phyloP scores from a whole-genome alignment of 2,888 invertebrate genomes.

The Dasysyrphus tricinctus region DNA sequence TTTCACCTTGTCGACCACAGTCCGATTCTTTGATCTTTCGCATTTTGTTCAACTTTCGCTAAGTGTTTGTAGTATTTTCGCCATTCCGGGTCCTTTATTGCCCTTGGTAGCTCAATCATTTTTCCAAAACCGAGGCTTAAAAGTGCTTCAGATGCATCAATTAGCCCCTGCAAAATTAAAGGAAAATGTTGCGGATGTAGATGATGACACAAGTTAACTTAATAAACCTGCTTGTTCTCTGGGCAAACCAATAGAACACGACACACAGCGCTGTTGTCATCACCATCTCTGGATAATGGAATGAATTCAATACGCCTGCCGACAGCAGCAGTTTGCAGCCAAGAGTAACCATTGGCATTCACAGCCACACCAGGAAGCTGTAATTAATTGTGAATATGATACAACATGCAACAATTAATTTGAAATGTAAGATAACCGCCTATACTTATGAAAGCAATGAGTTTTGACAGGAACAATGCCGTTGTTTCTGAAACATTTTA shows the following conservation, averaged over 20 bases:
- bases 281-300: conserved; percentile 81
- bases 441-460: no score
- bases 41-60: conserved; percentile 78
- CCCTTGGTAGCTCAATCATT: conserved; percentile 74
- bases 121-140: conserved; percentile 82
- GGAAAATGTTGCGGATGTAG: no score
- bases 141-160: conserved; percentile 81
- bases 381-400: background rate
- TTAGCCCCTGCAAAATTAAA: conserved; percentile 74
- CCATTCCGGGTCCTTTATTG: conserved; percentile 59
- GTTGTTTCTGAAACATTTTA: no score
- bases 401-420: background rate
- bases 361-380: conserved; percentile 81
- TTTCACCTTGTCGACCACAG: conserved; percentile 75
- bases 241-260: conserved; percentile 82
- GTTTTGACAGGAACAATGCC: no score
- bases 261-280: conserved; percentile 83
- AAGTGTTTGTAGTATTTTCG: conserved; percentile 81
- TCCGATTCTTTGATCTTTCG: conserved; percentile 71
- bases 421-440: no score
- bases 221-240: conserved; percentile 78
- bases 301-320: conserved; percentile 83
- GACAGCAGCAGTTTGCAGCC: conserved; percentile 84
- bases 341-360: conserved; percentile 82
- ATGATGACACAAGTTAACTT: background rate